These are phyloP conservation scores for Sphenodon punctatus DNA, from an alignment of 2,797 vertebrate genomes.

Conservation along the genomic window DNA sequence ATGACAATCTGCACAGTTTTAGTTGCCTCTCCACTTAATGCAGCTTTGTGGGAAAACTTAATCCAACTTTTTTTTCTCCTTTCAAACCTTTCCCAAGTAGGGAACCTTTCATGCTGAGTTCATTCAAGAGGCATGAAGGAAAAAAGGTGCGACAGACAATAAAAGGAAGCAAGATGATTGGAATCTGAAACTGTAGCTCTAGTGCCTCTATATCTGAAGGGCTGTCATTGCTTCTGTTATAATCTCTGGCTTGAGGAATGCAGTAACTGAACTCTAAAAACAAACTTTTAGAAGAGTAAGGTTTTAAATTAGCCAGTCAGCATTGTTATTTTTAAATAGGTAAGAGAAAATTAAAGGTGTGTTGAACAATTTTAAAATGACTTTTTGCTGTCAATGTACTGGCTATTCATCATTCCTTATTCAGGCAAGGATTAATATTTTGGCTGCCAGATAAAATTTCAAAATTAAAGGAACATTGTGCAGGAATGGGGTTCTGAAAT, in stretches of 20 bases:
- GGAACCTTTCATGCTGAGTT: conserved; percentile 6
- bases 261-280: not conserved
- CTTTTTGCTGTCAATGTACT: not conserved
- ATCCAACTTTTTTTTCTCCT: not conserved
- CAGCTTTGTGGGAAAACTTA: conserved; percentile 7
- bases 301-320: not conserved
- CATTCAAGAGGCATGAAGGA: conserved; percentile 2
- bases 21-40: not conserved
- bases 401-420: not conserved
- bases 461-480: no score
- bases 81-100: conserved; percentile 10
- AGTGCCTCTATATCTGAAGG: conserved; percentile 2
- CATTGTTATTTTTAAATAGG: not conserved
- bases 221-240: not conserved
- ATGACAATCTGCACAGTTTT: not conserved
- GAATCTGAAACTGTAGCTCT: not conserved
- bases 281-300: not conserved
- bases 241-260: not conserved
- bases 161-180: not conserved
- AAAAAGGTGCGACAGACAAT: not conserved
- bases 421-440: not conserved
- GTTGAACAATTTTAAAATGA: not conserved
- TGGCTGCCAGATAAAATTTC: no score
- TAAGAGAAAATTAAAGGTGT: not conserved
- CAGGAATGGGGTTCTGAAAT: no score